Conservation (phyloP, 2,113 vertebrate genomes). For the Odocoileus hemionus region DNA sequence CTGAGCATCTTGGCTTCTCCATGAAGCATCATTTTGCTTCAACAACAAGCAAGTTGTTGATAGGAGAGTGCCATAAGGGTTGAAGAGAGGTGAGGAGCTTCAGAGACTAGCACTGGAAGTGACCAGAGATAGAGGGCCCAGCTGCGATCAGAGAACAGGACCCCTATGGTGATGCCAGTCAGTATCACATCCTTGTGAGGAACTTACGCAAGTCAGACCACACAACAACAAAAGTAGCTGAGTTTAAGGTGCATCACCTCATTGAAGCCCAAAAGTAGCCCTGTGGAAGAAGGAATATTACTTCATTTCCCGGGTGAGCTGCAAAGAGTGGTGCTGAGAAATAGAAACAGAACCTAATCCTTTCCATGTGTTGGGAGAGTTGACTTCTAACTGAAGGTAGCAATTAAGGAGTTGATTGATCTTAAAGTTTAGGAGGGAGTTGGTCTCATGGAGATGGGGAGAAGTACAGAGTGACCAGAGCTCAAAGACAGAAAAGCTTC, state of each 20-base stretch:
- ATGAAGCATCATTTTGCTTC: background rate
- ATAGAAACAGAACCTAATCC: background rate
- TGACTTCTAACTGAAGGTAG: background rate
- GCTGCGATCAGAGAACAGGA: background rate
- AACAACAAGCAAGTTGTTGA: background rate
- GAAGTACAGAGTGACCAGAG: background rate
- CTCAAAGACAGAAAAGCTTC: background rate
- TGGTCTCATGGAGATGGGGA: background rate
- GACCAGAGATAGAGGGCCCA: background rate
- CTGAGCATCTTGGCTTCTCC: background rate
- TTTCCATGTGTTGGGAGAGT: background rate
- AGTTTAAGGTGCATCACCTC: background rate
- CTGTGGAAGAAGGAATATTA: background rate
- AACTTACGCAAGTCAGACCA: background rate
- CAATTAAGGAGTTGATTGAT: background rate
- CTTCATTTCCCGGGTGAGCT: background rate
- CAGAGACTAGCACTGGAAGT: background rate
- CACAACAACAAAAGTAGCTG: background rate
- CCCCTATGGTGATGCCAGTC: background rate
- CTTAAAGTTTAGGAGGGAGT: background rate
- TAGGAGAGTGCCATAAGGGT: background rate
- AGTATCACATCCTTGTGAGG: background rate
- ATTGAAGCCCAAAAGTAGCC: too few species aligned
- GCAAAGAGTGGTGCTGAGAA: background rate
- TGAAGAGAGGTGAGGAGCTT: background rate